These are phyloP conservation scores for Tragelaphus buxtoni DNA, from an alignment of 2,113 vertebrate species.

Conservation along the genomic window DNA sequence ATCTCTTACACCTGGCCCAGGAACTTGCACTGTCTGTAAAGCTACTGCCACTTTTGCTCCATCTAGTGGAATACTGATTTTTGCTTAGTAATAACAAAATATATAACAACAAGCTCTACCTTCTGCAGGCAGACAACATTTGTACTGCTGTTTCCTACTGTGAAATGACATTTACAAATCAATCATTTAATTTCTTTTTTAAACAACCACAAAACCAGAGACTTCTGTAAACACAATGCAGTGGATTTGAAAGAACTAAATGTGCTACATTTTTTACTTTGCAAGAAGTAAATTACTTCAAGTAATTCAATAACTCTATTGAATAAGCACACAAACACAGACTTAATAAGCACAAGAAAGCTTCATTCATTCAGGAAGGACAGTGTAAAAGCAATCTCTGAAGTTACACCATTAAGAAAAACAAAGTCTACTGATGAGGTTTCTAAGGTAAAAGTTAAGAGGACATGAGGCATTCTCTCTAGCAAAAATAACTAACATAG, in stretches of 20 bases:
- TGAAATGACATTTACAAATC: not conserved
- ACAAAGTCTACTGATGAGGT: not conserved
- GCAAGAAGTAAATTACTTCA: not conserved
- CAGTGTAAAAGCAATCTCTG: not conserved
- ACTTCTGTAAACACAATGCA: not conserved
- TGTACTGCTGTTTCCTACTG: not conserved
- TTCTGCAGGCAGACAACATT: not conserved
- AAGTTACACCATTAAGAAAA: not conserved
- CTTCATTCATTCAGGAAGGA: not conserved
- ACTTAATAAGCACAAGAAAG: not conserved
- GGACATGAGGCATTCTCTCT: not conserved
- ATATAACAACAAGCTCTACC: not conserved
- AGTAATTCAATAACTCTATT: not conserved
- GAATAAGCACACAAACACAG: not conserved
- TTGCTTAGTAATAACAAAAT: conserved; percentile 46
- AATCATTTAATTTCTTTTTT: not conserved
- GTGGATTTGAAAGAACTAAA: not conserved
- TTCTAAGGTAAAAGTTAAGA: not conserved
- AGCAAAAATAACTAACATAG: not conserved
- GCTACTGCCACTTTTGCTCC: conserved; percentile 81
- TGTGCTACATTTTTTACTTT: not conserved
- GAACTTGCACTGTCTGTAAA: conserved; percentile 51
- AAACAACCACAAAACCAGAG: not conserved
- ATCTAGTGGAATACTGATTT: conserved; percentile 81
- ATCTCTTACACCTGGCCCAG: conserved; percentile 36